Evolutionary conservation across 2,113 vertebrate genomes (phyloP).

Genomic region (Pelecanoides urinatrix): DNA sequence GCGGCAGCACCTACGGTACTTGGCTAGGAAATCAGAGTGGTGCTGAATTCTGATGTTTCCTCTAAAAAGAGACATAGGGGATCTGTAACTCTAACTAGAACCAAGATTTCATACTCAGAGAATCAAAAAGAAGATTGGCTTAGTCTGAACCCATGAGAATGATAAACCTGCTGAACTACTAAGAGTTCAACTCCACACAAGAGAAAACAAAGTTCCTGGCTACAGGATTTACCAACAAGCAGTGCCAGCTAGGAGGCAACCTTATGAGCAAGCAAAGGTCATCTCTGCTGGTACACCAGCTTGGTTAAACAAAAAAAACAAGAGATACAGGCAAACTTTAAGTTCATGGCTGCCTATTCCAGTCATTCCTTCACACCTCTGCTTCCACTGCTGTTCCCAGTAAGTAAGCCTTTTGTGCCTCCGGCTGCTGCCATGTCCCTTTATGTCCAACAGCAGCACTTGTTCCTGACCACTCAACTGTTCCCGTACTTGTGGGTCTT

Average conservation of each 20-base stretch:
- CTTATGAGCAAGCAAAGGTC: not conserved
- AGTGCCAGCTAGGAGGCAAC: not conserved
- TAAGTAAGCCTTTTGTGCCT: not conserved
- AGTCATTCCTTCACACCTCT: not conserved
- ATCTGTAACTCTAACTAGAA: slow-evolving; percentile 24
- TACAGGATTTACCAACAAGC: not conserved
- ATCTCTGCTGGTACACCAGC: not conserved
- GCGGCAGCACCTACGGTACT: not conserved
- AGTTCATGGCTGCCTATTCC: not conserved
- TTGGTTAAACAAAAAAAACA: not conserved
- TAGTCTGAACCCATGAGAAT: not conserved
- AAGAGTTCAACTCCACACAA: not conserved
- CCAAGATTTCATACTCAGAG: not conserved
- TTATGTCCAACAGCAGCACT: not conserved
- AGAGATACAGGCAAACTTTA: not conserved
- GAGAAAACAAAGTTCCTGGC: not conserved
- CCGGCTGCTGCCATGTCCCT: not conserved
- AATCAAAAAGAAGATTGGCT: slow-evolving; percentile 20
- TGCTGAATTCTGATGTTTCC: not conserved
- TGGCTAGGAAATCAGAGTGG: not conserved
- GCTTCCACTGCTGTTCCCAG: not conserved
- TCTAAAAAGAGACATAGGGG: slow-evolving; percentile 13
- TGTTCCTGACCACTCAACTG: not conserved
- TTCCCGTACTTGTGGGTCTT: not conserved
- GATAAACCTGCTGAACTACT: not conserved